Conservation (phyloP, 2,113 vertebrate species). For the Cyprinodon tularosa region DNA sequence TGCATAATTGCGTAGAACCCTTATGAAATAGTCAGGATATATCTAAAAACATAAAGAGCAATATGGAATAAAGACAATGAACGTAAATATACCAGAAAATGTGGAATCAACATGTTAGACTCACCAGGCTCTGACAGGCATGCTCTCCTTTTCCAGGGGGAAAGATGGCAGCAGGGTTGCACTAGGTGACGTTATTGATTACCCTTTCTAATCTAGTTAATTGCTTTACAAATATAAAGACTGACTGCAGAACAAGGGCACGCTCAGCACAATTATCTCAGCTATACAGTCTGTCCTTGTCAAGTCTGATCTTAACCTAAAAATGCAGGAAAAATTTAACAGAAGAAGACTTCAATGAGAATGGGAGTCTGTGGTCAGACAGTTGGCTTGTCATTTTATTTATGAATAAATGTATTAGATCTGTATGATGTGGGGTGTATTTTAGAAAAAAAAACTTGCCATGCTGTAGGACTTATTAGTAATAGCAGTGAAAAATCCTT, state of each 20-base stretch:
- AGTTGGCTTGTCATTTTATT: background rate
- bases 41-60: background rate
- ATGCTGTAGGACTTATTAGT: background rate
- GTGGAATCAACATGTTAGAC: constrained; percentile 10
- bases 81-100: background rate
- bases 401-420: background rate
- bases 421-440: background rate
- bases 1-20: background rate
- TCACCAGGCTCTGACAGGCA: constrained; percentile 1
- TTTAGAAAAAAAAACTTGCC: background rate
- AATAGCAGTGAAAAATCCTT: background rate
- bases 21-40: background rate
- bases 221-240: constrained; percentile 58
- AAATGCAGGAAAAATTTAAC: constrained; percentile 16
- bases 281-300: constrained; percentile 46
- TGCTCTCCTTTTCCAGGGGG: constrained; percentile 7
- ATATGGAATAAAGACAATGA: background rate
- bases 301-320: constrained; percentile 36
- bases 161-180: constrained; percentile 14
- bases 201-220: constrained; percentile 57
- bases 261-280: constrained; percentile 29
- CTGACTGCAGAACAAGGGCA: constrained; percentile 44
- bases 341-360: constrained; percentile 21
- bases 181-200: constrained; percentile 47
- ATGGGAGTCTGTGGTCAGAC: constrained; percentile 4